Evolutionary conservation across 2,888 invertebrate species (phyloP).

Genomic region (Rhamnusium bicolor): DNA sequence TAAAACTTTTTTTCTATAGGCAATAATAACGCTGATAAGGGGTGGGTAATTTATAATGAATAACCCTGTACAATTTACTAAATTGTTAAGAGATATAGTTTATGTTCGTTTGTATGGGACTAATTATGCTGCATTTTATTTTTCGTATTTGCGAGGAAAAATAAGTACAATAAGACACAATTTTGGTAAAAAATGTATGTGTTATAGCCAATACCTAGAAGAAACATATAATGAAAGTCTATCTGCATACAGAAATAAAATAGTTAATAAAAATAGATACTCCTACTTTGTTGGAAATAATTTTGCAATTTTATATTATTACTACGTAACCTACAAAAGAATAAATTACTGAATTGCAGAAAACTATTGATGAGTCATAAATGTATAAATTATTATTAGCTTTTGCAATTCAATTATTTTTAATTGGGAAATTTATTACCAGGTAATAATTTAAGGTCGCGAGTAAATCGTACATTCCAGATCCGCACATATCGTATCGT

Average conservation of each 20-base stretch:
- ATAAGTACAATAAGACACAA: not conserved
- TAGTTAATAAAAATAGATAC: not conserved
- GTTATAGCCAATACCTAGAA: no score
- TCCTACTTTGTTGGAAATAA: not conserved
- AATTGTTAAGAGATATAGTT: not conserved
- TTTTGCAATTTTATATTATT: not conserved
- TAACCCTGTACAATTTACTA: no score
- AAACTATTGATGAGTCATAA: not conserved
- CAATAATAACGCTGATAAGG: no score
- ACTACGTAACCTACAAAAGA: not conserved
- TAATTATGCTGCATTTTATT: not conserved
- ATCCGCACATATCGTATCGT: no score
- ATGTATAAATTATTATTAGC: not conserved
- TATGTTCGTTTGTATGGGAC: not conserved
- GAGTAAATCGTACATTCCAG: no score
- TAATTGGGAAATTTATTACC: not conserved
- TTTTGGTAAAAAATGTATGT: conserved; percentile 1
- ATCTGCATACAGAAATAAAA: not conserved
- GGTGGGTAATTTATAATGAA: no score
- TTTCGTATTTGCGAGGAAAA: not conserved
- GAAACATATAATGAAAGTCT: not conserved
- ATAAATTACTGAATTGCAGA: not conserved
- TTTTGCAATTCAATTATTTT: not conserved
- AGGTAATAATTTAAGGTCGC: not conserved
- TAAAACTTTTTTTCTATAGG: no score